Conservation (phyloP, 2,797 vertebrate species). For the Pempheris klunzingeri region DNA sequence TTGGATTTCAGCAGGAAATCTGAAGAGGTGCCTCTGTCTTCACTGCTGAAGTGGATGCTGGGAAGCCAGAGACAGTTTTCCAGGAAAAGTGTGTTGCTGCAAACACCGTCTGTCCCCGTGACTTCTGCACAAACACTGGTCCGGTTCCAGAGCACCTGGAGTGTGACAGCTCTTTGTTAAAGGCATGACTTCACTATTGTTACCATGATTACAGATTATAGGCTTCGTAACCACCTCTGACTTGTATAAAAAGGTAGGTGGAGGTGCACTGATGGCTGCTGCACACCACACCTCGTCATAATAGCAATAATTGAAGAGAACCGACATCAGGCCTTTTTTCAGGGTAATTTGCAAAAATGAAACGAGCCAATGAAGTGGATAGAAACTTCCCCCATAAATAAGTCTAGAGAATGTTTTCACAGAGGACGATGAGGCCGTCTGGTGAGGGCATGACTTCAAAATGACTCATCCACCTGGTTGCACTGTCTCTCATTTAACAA, state of each 20-base stretch:
- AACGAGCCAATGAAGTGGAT: constrained; percentile 58
- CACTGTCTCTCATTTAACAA: constrained; percentile 62
- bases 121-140: constrained; percentile 76
- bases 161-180: constrained; percentile 52
- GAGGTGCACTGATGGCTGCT: constrained; percentile 35
- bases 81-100: constrained; percentile 82
- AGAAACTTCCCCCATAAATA: constrained; percentile 64
- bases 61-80: constrained; percentile 82
- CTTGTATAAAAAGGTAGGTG: constrained; percentile 54
- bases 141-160: constrained; percentile 72
- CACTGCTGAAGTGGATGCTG: constrained; percentile 77
- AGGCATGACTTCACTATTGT: constrained; percentile 52
- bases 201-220: constrained; percentile 64
- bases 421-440: constrained; percentile 63
- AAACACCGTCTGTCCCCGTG: constrained; percentile 73
- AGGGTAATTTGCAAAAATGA: constrained; percentile 67
- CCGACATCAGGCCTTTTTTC: constrained; percentile 46
- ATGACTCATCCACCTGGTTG: constrained; percentile 65
- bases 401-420: constrained; percentile 52
- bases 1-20: constrained; percentile 85
- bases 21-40: constrained; percentile 77
- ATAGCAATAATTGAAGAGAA: constrained; percentile 60
- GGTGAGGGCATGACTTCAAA: constrained; percentile 56
- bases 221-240: constrained; percentile 43
- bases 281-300: constrained; percentile 53